Evolutionary conservation across 2,888 invertebrate species (phyloP).

Genomic region (Zaprionus obscuricornis): DNA sequence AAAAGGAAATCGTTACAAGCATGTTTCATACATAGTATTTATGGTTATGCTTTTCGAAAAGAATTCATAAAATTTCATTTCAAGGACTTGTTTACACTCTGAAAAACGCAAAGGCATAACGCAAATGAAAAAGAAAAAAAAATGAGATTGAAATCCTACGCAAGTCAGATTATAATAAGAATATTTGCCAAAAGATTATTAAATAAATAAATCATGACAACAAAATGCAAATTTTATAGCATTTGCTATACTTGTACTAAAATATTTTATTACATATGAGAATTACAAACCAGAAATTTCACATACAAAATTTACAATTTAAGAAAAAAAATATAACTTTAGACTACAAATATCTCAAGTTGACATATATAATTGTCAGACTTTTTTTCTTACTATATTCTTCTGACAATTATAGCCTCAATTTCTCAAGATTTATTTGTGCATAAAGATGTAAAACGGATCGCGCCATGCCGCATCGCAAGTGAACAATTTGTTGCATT

Average conservation of each 20-base stretch:
- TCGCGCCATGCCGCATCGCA: not conserved
- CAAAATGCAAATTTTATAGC: too few species aligned
- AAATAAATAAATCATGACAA: too few species aligned
- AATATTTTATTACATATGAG: not conserved
- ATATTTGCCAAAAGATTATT: too few species aligned
- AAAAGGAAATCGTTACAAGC: too few species aligned
- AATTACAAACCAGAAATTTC: not conserved
- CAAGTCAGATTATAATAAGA: too few species aligned
- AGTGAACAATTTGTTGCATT: slow-evolving; percentile 9
- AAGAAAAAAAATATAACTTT: slow-evolving; percentile 12
- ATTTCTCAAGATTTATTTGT: slow-evolving; percentile 11
- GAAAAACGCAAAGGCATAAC: too few species aligned
- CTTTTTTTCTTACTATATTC: not conserved
- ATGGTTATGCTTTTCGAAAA: not conserved
- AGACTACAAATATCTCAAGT: slow-evolving; percentile 5
- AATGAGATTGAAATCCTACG: too few species aligned
- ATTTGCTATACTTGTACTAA: too few species aligned
- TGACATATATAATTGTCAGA: not conserved
- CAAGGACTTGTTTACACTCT: too few species aligned
- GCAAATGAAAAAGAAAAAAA: too few species aligned
- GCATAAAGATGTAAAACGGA: not conserved
- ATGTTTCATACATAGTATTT: too few species aligned
- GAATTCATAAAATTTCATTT: too few species aligned
- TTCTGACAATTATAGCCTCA: slow-evolving; percentile 10
- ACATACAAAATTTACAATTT: slow-evolving; percentile 15